phyloP scores from a whole-genome alignment of 2,113 vertebrate species.

The Noctilio leporinus region DNA sequence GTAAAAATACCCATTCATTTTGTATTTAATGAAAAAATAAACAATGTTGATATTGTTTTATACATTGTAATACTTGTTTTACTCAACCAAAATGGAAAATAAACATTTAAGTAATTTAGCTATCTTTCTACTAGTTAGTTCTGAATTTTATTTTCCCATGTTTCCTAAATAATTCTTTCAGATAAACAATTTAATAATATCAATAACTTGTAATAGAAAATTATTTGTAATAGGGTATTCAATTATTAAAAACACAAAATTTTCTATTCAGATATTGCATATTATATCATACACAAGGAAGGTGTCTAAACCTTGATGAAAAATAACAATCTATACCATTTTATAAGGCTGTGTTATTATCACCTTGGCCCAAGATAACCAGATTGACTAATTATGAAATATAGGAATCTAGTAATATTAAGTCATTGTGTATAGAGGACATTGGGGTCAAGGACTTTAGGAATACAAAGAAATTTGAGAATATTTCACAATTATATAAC shows the following conservation, averaged over 20 bases:
- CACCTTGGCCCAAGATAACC: neutral
- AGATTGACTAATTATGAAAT: neutral
- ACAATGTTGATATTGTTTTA: neutral
- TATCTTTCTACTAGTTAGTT: neutral
- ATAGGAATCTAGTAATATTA: neutral
- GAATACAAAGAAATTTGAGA: constrained; percentile 25
- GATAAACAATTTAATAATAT: neutral
- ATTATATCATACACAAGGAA: neutral
- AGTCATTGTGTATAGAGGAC: constrained; percentile 31
- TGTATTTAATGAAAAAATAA: neutral
- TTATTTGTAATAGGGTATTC: neutral
- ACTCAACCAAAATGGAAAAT: neutral
- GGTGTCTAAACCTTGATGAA: neutral
- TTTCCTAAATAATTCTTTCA: neutral
- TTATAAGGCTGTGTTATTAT: neutral
- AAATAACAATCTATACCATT: neutral
- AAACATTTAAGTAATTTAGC: neutral
- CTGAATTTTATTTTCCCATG: neutral
- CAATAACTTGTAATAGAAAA: neutral
- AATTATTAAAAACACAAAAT: neutral
- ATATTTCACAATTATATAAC: neutral
- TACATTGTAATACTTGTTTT: neutral
- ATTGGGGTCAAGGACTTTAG: constrained; percentile 29
- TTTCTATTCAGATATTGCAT: neutral
- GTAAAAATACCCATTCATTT: neutral